Conservation (phyloP, 2,888 invertebrate species). For the Drosophila mimetica region DNA sequence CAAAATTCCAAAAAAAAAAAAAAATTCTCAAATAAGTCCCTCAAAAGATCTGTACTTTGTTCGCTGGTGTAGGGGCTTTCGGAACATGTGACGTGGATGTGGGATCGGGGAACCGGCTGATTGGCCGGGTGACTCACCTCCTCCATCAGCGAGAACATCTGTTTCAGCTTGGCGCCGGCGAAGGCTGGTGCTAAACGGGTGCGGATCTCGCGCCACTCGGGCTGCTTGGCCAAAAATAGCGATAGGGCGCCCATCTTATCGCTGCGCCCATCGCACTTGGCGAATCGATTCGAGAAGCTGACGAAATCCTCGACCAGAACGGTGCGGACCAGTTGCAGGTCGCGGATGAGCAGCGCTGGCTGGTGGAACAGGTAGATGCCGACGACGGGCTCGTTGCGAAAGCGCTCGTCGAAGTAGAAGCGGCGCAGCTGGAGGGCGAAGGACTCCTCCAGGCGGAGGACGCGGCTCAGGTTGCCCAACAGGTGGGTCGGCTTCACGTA, state of each 20-base stretch:
- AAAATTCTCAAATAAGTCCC: background rate
- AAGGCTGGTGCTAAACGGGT: constrained; percentile 85
- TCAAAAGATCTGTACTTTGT: background rate
- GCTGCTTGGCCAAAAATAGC: constrained; percentile 85
- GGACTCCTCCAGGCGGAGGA: constrained; percentile 79
- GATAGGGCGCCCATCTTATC: constrained; percentile 85
- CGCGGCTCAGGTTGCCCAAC: constrained; percentile 84
- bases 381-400: constrained; percentile 76
- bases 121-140: constrained; percentile 67
- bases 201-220: constrained; percentile 84
- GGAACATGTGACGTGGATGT: constrained; percentile 1
- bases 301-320: constrained; percentile 85
- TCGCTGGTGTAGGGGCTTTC: background rate
- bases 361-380: constrained; percentile 85
- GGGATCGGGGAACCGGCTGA: background rate
- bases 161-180: constrained; percentile 83
- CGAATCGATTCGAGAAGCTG: constrained; percentile 82
- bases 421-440: constrained; percentile 82
- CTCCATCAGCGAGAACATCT: constrained; percentile 83
- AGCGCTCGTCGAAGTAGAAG: constrained; percentile 80
- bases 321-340: constrained; percentile 84
- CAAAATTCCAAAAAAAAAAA: no score
- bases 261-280: constrained; percentile 73
- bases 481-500: constrained; percentile 83
- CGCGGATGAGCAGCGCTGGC: constrained; percentile 84